Evolutionary conservation across 1,140 invertebrate species (phyloP).

Genomic region (Dinothrombium tinctorium): DNA sequence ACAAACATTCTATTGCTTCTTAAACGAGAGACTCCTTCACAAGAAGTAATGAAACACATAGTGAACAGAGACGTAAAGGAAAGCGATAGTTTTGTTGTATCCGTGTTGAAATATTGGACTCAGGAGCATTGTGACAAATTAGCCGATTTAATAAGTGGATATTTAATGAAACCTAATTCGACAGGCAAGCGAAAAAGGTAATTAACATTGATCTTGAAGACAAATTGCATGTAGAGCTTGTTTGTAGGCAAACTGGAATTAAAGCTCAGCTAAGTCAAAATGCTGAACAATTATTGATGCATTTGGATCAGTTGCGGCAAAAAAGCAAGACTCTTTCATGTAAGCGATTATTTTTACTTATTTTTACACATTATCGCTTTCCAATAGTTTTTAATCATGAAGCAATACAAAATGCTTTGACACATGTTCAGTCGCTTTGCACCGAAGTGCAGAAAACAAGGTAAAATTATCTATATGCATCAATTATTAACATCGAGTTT

Average conservation of each 20-base stretch:
- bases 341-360: constrained; percentile 16
- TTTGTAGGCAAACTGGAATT: not conserved
- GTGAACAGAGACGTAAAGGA: constrained; percentile 48
- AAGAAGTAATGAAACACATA: constrained; percentile 57
- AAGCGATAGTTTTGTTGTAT: constrained; percentile 45
- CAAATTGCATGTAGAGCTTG: no score
- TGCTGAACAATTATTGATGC: constrained; percentile 58
- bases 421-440: constrained; percentile 30
- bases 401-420: constrained; percentile 61
- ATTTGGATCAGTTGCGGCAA: constrained; percentile 63
- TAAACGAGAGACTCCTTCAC: constrained; percentile 68
- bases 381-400: constrained; percentile 31
- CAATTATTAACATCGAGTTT: constrained; percentile 6
- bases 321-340: constrained; percentile 17
- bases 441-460: constrained; percentile 61
- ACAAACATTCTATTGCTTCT: constrained; percentile 69
- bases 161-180: constrained; percentile 22
- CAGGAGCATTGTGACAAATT: constrained; percentile 59
- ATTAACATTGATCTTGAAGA: not conserved
- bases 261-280: constrained; percentile 26
- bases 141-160: constrained; percentile 43
- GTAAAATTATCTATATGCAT: constrained; percentile 16
- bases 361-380: constrained; percentile 20
- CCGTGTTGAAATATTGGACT: constrained; percentile 73
- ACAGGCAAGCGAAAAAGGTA: constrained; percentile 7